A percentile compares a stretch with the other conserved stretches of the same genome.
Evolutionary conservation across 2,797 vertebrate genomes (phyloP).

Genomic region (Mustela erminea): DNA sequence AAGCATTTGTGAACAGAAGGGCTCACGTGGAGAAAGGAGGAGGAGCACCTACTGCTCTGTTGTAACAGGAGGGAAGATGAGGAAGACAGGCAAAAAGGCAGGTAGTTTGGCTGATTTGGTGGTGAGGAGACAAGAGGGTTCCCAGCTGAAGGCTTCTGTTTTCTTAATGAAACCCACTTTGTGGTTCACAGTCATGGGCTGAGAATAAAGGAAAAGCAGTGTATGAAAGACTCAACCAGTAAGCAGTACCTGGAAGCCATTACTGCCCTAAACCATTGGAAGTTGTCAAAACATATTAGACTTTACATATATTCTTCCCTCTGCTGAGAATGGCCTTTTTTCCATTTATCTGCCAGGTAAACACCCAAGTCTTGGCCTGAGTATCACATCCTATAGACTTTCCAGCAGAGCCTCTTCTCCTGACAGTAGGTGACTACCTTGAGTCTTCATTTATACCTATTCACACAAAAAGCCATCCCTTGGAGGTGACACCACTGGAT

Average conservation of each 20-base stretch:
- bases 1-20: background rate
- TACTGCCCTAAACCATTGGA: background rate
- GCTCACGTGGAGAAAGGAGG: background rate
- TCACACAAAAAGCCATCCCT: background rate
- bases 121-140: background rate
- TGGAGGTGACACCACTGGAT: background rate
- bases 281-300: background rate
- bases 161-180: background rate
- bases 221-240: background rate
- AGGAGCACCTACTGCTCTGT: background rate
- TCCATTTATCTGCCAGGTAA: background rate
- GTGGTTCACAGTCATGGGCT: background rate
- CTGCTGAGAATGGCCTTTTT: background rate
- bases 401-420: background rate
- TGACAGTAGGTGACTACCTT: background rate
- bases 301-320: background rate
- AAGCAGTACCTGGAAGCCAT: background rate
- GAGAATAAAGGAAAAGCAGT: background rate
- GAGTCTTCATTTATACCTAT: background rate
- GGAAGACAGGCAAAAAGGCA: background rate
- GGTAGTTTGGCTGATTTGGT: background rate
- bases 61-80: background rate
- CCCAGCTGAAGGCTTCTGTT: background rate
- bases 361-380: background rate
- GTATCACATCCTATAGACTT: background rate